Percentiles rank a stretch among this genome's conserved stretches.
Conservation (phyloP, 2,797 vertebrate species). For the Eulemur albifrons region DNA sequence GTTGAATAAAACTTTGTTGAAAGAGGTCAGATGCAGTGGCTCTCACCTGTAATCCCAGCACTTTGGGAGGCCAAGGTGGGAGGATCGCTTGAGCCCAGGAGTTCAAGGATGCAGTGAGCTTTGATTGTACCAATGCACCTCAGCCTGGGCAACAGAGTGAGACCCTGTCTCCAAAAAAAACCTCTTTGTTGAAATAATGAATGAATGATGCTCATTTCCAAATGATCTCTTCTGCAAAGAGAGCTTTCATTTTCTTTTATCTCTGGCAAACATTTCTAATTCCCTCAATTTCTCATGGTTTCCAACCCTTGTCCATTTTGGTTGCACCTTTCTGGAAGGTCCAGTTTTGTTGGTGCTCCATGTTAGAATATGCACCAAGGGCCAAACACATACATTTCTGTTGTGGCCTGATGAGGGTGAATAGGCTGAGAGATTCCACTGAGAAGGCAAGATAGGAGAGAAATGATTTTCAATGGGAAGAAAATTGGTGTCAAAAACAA, state of each 20-base stretch:
- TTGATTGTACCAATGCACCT: background rate
- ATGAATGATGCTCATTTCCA: background rate
- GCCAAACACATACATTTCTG: background rate
- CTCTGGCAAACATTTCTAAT: background rate
- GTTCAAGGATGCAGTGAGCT: background rate
- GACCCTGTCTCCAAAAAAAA: too few relatives aligned
- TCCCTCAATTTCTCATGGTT: background rate
- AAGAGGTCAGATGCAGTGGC: background rate
- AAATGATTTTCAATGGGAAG: background rate
- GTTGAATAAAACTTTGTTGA: background rate
- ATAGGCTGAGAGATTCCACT: background rate
- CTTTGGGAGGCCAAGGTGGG: background rate
- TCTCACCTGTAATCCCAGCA: too few relatives aligned
- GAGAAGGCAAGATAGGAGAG: background rate
- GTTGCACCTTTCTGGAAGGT: background rate
- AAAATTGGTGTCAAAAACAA: background rate
- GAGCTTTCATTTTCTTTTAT: background rate
- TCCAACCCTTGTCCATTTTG: background rate
- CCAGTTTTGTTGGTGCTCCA: background rate
- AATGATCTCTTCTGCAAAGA: background rate
- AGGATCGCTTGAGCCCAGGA: background rate
- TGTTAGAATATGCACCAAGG: background rate
- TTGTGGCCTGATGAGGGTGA: background rate
- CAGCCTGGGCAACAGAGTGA: background rate
- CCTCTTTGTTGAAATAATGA: background rate